A percentile compares a stretch with the other conserved stretches of the same genome.
These are phyloP conservation scores for Limanda limanda DNA, from an alignment of 2,113 vertebrate species.

Conservation along the genomic window DNA sequence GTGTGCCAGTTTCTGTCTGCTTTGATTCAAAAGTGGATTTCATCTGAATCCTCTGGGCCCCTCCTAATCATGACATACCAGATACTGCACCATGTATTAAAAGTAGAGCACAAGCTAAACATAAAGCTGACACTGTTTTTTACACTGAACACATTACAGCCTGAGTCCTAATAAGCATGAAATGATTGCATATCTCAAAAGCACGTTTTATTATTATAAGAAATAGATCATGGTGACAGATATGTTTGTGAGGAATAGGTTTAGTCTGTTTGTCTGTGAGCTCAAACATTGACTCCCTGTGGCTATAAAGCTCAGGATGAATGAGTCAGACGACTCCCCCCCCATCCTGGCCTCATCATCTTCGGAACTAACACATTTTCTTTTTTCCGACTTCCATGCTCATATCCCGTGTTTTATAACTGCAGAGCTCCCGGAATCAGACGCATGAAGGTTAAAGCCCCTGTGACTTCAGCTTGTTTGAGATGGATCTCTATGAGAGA, in stretches of 20 bases:
- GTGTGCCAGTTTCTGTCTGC: no score
- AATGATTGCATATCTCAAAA: background rate
- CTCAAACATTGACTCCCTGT: constrained; percentile 9
- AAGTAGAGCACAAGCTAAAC: no score
- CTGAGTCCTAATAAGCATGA: background rate
- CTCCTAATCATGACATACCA: no score
- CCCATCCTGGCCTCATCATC: background rate
- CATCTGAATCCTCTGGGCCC: no score
- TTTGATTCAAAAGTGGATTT: no score
- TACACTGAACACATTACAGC: no score
- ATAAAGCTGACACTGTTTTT: no score
- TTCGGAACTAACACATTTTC: background rate
- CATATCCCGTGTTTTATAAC: no score
- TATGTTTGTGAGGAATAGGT: constrained; percentile 1
- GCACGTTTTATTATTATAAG: background rate
- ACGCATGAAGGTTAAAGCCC: no score
- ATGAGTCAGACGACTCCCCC: constrained; percentile 32
- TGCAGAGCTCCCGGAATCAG: background rate
- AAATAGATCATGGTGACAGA: background rate
- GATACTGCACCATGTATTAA: no score
- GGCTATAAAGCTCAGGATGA: constrained; percentile 5
- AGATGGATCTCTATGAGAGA: background rate
- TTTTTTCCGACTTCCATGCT: background rate
- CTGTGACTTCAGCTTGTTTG: background rate
- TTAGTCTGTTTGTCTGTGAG: constrained; percentile 19